Base-by-base conservation (phyloP, 2,888 invertebrate genomes). In the Incurvaria masculella region DNA sequence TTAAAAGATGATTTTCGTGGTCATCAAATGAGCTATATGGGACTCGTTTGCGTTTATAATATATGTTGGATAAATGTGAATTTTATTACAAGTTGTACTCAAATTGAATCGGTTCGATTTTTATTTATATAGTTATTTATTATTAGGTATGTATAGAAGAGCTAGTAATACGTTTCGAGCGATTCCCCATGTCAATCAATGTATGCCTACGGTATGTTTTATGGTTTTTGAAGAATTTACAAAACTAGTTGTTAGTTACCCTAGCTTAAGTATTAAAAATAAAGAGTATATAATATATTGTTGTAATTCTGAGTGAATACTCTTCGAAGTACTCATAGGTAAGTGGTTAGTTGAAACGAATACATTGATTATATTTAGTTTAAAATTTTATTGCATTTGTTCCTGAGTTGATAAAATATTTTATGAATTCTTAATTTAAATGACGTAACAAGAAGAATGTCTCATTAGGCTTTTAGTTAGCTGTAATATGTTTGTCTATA, bases 321-420 rank as follows among this genome's bases (percentile, higher is more conserved):
- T n/a, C n/a, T n/a, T n/a, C n/a, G n/a, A n/a, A n/a, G n/a, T n/a
- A n/a, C n/a, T 73, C 64, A 63, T 67, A 65, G 64, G 64, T 68
- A 62, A 66, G 63, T 65, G 38, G 64, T 71, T 65, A 21, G 20
- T 16, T 66, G 61, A 62, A 70, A 72, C 72, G 65, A 53, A 55
- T 52, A 61, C 45, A 63, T 68, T 66, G 68, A 67, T 69, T 66
- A 43, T 64, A 69, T 71, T 70, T 71, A 68, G 68, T 73, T 72
- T 64, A 71, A 75, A 33, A 73, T 75, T 49, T 71, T 75, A 75
- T 73, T 78, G 78, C 78, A 78, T 78, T 78, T 76, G 78, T 78
- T 78, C 78, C 78, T 78, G 78, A 76, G 70, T 73, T 76, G 72
- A 73, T 68, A 71, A 66, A 69, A 75, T 72, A 74, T 74, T 75